phyloP scores from a whole-genome alignment of 2,113 vertebrate genomes.

The Cyprinodon variegatus region DNA sequence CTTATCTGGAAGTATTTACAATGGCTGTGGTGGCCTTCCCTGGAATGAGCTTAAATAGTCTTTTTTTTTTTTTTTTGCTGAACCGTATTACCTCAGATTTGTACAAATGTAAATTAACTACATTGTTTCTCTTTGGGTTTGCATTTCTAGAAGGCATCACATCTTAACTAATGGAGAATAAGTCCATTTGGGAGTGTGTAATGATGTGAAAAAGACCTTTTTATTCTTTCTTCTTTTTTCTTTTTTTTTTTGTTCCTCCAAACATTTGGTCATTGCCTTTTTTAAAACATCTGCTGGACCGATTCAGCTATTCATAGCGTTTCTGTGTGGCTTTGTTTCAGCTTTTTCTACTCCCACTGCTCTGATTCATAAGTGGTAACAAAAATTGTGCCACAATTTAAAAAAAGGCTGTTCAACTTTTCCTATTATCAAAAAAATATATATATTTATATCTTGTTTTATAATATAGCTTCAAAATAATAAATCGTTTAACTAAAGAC shows the following conservation, averaged over 20 bases:
- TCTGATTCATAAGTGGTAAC: constrained; percentile 16
- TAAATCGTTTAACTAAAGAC: no score
- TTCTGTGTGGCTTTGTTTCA: background rate
- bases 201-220: constrained; percentile 7
- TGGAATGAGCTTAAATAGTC: constrained; percentile 38
- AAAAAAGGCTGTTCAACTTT: background rate
- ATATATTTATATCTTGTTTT: background rate
- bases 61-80: constrained; percentile 13
- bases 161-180: constrained; percentile 16
- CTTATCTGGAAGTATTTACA: constrained; percentile 52
- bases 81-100: constrained; percentile 29
- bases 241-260: background rate
- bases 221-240: no score
- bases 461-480: no score
- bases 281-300: background rate
- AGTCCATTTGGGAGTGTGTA: constrained; percentile 11
- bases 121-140: constrained; percentile 26
- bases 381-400: background rate
- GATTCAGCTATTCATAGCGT: background rate
- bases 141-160: constrained; percentile 29
- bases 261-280: background rate
- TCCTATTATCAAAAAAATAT: background rate
- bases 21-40: constrained; percentile 5
- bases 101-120: constrained; percentile 18
- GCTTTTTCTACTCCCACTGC: background rate